Conservation (phyloP, 2,113 vertebrate species). For the Grantiella picta region DNA sequence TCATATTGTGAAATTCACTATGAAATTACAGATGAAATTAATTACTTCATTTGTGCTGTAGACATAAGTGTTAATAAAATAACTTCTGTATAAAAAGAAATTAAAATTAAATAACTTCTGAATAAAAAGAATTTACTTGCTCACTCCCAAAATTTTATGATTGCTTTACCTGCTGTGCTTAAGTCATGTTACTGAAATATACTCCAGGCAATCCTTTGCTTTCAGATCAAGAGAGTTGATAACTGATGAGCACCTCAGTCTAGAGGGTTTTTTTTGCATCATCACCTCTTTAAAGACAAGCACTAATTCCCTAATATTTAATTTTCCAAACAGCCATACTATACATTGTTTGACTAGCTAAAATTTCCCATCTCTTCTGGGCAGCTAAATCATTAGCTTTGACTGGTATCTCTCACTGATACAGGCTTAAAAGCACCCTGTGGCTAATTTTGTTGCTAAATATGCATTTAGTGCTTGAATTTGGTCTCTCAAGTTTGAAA, state of each 20-base stretch:
- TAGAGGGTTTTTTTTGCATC: background rate
- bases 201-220: background rate
- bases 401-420: background rate
- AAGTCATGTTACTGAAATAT: background rate
- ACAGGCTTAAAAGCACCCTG: background rate
- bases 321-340: background rate
- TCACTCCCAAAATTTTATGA: background rate
- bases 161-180: background rate
- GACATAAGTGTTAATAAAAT: background rate
- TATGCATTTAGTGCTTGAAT: background rate
- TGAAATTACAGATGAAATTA: constrained; percentile 29
- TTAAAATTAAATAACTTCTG: background rate
- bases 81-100: background rate
- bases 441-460: background rate
- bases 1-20: constrained; percentile 25
- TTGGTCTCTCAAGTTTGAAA: constrained; percentile 1
- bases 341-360: rapidly evolving
- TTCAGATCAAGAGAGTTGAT: background rate
- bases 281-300: background rate
- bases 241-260: background rate
- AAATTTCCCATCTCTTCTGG: background rate
- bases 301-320: background rate
- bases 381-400: background rate
- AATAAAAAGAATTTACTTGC: background rate
- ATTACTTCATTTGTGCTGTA: background rate